Evolutionary conservation across 2,113 vertebrate genomes (phyloP).

Genomic region (Xenopus laevis): DNA sequence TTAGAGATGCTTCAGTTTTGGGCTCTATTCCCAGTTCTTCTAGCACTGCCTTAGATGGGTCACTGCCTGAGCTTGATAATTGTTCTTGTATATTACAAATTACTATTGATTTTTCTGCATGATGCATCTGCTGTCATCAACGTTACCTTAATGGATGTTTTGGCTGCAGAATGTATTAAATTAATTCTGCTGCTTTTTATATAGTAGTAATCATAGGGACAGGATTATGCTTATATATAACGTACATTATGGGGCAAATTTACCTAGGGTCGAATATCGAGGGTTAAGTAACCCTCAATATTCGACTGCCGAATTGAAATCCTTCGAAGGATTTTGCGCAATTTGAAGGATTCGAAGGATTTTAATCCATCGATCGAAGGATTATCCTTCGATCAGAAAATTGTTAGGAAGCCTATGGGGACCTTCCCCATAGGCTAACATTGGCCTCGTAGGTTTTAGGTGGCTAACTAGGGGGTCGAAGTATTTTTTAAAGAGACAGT

Average conservation of each 20-base stretch:
- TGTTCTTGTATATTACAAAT: constrained; percentile 37
- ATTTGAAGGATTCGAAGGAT: too few relatives aligned
- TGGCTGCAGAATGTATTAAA: constrained; percentile 30
- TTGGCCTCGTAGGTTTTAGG: too few relatives aligned
- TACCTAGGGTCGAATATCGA: too few relatives aligned
- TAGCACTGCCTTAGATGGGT: constrained; percentile 15
- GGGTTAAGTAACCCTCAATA: too few relatives aligned
- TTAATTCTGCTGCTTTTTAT: constrained; percentile 22
- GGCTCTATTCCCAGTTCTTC: constrained; percentile 37
- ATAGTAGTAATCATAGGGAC: neutral
- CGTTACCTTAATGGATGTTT: constrained; percentile 38
- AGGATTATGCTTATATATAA: neutral
- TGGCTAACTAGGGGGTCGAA: too few relatives aligned
- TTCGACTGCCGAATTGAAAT: too few relatives aligned
- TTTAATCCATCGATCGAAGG: too few relatives aligned
- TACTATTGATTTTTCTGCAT: constrained; percentile 39
- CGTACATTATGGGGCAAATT: neutral
- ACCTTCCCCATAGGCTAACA: too few relatives aligned
- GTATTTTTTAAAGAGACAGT: too few relatives aligned
- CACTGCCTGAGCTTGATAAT: constrained; percentile 32
- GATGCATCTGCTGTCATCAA: constrained; percentile 39
- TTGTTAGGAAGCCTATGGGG: too few relatives aligned
- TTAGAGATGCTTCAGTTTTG: constrained; percentile 42
- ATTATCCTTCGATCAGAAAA: too few relatives aligned
- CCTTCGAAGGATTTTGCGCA: too few relatives aligned